Evolutionary conservation across 1,140 invertebrate genomes (phyloP), one percentile per base, ranked within the genome.

Genomic region (Eupristina koningsbergeri): DNA sequence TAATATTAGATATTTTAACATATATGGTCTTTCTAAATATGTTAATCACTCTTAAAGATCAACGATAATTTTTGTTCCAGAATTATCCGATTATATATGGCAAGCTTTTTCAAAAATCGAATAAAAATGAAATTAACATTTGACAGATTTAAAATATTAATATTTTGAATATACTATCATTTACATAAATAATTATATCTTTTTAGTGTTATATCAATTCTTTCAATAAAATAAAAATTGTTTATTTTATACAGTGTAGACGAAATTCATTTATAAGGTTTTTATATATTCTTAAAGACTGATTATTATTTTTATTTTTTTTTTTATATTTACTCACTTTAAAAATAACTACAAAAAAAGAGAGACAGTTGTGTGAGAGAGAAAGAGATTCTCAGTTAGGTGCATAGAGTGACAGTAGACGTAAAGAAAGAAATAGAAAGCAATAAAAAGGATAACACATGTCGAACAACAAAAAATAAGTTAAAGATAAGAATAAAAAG

Each of bases 281-380:
- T 17, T 34, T 2, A 61, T 76, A n/a, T 58, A 61, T 58, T 76
- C 34, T 29, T 41, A 71, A 71, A 80, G 64, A 39, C 58, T 47
- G 58, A 80, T 71, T 36, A 13, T 26, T 0, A 29, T 36, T 80
- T 80, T 67, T 63, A 47, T 11, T n/a, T 53, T 36, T 15, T 45
- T 67, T 80, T 67, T 5, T 36, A 67, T 45, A 53, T 67, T 79
- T 26, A 17, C 19, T 58, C n/a, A 45, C n/a, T 5, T 19, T 47
- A 13, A 80, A 80, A 80, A 80, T 80, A 80, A 47, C 67, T 50
- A 5, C 39, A n/a, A 34, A 13, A 50, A 36, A 71, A n/a, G 67
- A 41, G 31, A 71, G 39, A 39, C n/a, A 50, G 45, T 6, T 1
- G 53, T 0, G 13, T n/a, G 45, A 73, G 31, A 36, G 36, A 26